These are phyloP conservation scores for Mirza zaza DNA, from an alignment of 2,113 vertebrate species.

Conservation along the genomic window DNA sequence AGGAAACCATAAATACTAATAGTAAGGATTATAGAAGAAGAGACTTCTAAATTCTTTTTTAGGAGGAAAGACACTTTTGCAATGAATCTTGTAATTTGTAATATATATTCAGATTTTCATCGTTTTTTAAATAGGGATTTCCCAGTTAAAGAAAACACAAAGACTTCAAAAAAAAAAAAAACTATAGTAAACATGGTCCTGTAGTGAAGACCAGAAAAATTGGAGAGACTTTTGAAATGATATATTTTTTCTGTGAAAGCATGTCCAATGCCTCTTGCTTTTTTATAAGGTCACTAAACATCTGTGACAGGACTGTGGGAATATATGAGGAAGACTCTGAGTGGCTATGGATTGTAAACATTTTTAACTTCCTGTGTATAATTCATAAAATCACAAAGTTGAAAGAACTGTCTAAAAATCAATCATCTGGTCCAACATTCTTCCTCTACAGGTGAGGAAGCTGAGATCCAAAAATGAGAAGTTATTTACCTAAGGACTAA, in stretches of 20 bases:
- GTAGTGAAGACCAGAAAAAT: constrained; percentile 27
- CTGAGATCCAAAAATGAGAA: constrained; percentile 19
- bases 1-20: constrained; percentile 1
- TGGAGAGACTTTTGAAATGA: constrained; percentile 62
- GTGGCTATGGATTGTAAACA: constrained; percentile 4
- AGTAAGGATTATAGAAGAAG: constrained; percentile 7
- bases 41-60: neutral
- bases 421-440: constrained; percentile 16
- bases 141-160: neutral
- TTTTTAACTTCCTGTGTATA: constrained; percentile 63
- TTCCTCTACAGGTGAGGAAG: constrained; percentile 38
- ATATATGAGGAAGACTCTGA: constrained; percentile 27
- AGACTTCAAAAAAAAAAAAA: neutral
- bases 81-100: constrained; percentile 19
- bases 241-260: constrained; percentile 70
- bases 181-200: constrained; percentile 35
- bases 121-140: constrained; percentile 28
- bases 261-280: constrained; percentile 32
- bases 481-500: neutral
- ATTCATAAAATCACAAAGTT: constrained; percentile 32
- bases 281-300: constrained; percentile 83
- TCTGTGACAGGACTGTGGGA: constrained; percentile 80
- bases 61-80: neutral
- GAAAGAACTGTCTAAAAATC: neutral
- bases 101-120: neutral